Evolutionary conservation across 2,113 vertebrate species (phyloP).

Genomic region (Chamaetylas fuelleborni): DNA sequence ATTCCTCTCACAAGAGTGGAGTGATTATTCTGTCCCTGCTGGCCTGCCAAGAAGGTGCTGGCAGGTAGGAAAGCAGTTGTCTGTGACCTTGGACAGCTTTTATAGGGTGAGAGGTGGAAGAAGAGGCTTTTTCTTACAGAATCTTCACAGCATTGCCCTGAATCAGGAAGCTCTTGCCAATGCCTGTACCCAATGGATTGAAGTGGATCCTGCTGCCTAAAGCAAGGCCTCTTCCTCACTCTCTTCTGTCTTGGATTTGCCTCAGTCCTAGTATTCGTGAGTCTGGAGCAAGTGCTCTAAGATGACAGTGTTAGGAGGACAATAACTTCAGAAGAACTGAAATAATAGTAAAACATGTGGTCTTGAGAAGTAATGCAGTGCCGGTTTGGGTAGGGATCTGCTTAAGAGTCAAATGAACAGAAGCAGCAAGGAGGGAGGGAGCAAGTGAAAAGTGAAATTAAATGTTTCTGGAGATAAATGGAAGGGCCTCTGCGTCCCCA

Average conservation of each 20-base stretch:
- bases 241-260: not conserved
- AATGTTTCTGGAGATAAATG: not conserved
- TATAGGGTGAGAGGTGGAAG: not conserved
- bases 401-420: not conserved
- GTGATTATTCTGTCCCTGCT: not conserved
- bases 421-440: not conserved
- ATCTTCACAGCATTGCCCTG: not conserved
- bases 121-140: not conserved
- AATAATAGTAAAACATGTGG: not conserved
- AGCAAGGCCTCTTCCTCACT: fast-evolving
- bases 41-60: not conserved
- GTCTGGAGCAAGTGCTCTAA: not conserved
- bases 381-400: not conserved
- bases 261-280: not conserved
- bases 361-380: not conserved
- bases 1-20: not conserved
- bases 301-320: fast-evolving
- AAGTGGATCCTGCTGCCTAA: not conserved
- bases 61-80: not conserved
- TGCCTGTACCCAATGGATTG: fast-evolving
- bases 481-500: not conserved
- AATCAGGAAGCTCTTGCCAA: not conserved
- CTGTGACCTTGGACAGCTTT: not conserved
- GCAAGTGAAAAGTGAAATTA: not conserved
- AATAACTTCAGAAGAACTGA: not conserved